Percentiles rank a stretch among this genome's conserved stretches.
phyloP scores from a whole-genome alignment of 2,797 vertebrate genomes.

The Mareca strepera region DNA sequence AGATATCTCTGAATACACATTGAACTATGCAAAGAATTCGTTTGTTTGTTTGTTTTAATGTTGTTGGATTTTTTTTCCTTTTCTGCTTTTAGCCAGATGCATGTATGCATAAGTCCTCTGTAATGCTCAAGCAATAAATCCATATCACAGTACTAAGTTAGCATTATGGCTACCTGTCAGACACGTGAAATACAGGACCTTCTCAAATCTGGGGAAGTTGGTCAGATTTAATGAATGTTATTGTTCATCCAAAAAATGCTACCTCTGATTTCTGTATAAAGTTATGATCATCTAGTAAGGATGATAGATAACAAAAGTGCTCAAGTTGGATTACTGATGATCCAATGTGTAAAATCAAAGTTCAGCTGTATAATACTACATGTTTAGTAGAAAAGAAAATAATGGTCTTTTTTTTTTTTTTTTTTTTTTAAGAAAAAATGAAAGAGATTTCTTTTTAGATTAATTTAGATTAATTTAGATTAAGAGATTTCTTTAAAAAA shows the following conservation, averaged over 20 bases:
- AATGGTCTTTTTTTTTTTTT: background rate
- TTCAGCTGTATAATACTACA: background rate
- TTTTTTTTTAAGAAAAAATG: background rate
- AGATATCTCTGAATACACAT: constrained; percentile 43
- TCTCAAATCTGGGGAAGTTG: background rate
- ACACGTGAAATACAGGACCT: background rate
- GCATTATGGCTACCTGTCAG: background rate
- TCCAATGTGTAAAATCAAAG: background rate
- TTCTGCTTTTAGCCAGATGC: background rate
- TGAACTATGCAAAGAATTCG: background rate
- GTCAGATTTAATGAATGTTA: background rate
- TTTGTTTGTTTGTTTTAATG: background rate
- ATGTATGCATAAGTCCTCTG: constrained; percentile 1
- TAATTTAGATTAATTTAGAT: too few species aligned
- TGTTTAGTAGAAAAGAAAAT: background rate
- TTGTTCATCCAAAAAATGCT: background rate
- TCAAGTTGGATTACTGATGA: background rate
- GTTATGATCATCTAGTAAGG: background rate
- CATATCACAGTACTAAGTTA: background rate
- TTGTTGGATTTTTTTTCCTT: background rate
- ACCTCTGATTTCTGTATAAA: background rate
- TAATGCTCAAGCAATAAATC: constrained; percentile 28
- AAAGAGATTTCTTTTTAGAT: too few species aligned
- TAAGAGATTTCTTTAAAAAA: too few species aligned
- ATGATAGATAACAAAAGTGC: background rate